These are phyloP conservation scores for Synodontis membranacea DNA, from an alignment of 2,113 vertebrate genomes.

Conservation along the genomic window DNA sequence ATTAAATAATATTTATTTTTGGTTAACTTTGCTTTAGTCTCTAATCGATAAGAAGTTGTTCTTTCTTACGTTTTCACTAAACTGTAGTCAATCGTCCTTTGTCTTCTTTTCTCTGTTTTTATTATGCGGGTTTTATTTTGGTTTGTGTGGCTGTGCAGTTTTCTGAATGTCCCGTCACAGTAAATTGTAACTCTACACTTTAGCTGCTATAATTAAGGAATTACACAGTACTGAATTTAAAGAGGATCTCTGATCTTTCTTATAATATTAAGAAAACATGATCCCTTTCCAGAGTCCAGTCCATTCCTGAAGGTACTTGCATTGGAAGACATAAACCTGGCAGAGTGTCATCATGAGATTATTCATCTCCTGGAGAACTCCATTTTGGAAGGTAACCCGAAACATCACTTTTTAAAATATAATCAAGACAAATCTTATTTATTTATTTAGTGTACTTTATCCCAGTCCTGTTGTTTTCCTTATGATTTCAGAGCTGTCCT, in stretches of 20 bases:
- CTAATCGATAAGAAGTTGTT: neutral
- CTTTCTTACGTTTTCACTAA: neutral
- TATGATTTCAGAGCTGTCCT: constrained; percentile 75
- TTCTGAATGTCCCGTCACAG: neutral
- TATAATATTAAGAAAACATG: neutral
- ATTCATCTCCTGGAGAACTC: constrained; percentile 77
- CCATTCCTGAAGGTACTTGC: constrained; percentile 73
- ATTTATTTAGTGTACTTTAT: neutral
- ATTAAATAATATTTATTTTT: too few relatives aligned
- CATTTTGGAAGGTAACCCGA: constrained; percentile 74
- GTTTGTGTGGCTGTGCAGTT: neutral
- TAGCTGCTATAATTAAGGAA: neutral
- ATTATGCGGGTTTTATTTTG: neutral
- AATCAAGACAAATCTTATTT: neutral
- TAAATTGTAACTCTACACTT: neutral
- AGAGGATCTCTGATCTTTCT: neutral
- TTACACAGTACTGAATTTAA: neutral
- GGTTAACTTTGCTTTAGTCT: neutral
- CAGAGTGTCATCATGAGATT: constrained; percentile 79
- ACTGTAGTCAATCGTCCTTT: neutral
- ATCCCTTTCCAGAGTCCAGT: constrained; percentile 69
- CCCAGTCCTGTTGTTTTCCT: constrained; percentile 30
- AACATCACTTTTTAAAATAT: neutral
- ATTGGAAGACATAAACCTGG: constrained; percentile 82
- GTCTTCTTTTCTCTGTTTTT: neutral